A percentile compares a stretch with the other conserved stretches of the same genome.
These are phyloP conservation scores for Sorex araneus DNA, from an alignment of 2,113 vertebrate genomes.

Conservation along the genomic window DNA sequence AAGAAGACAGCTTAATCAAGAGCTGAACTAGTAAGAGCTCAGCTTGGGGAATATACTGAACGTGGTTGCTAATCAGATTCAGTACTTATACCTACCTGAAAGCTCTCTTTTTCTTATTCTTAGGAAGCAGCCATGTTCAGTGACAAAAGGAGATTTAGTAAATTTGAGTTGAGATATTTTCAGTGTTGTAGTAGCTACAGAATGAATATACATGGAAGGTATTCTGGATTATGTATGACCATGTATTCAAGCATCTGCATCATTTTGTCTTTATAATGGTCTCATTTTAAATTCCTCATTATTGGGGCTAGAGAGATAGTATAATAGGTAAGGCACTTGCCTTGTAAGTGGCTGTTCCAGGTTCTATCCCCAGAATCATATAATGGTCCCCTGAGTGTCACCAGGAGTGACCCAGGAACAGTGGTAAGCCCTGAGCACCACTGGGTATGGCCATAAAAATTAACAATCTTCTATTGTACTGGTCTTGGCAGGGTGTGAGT, in stretches of 20 bases:
- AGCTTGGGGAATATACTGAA: conserved; percentile 1
- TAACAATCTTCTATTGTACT: conserved; percentile 11
- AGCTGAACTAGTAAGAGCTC: background rate
- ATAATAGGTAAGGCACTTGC: too few relatives aligned
- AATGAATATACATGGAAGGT: conserved; percentile 17
- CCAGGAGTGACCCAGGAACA: too few relatives aligned
- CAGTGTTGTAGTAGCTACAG: background rate
- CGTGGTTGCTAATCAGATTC: background rate
- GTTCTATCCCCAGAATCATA: too few relatives aligned
- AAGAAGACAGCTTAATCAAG: background rate
- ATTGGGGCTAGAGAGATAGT: background rate
- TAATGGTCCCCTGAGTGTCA: too few relatives aligned
- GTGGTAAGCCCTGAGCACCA: too few relatives aligned
- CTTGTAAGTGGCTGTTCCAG: too few relatives aligned
- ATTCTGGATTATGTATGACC: background rate
- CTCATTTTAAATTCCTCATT: conserved; percentile 27
- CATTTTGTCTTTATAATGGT: conserved; percentile 10
- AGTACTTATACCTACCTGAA: background rate
- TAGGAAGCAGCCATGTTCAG: background rate
- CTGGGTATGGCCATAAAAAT: background rate
- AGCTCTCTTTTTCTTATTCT: background rate
- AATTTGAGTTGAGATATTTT: background rate
- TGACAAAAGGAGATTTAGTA: conserved; percentile 37
- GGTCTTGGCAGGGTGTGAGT: background rate
- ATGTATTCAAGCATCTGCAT: conserved; percentile 3